Base-by-base conservation (phyloP, 1,140 invertebrate genomes). In the Luehdorfia chinensis region DNA sequence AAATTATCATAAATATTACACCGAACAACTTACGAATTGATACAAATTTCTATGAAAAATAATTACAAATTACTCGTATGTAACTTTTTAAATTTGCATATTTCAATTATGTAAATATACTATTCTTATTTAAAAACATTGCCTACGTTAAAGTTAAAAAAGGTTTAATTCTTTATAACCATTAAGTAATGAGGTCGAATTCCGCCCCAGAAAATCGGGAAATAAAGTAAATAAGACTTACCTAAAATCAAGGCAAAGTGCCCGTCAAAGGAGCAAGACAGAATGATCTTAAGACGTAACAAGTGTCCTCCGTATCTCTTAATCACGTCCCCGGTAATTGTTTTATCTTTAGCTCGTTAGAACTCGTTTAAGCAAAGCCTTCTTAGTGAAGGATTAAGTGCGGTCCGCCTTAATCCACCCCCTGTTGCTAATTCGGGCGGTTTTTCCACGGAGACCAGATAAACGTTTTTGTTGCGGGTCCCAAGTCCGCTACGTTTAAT, bases 291-390 rank as follows among this genome's bases (percentile, higher is more conserved):
- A 78, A 79, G 75, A 79, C 66, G 79, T 84, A 84, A 86, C 79
- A 86, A 86, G 83, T 84, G 79, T 84, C 77, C 69, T 69, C 73
- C 54, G 71, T 83, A 83, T 80, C 75, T 85, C 77, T 86, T 84
- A 86, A 86, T 86, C 78, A 84, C 75, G 74, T 69, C 66, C 50
- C 62, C 66, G 64, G 75, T 86, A 86, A 86, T 86, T 86, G 83
- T 86, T 86, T 86, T 86, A 86, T 86, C 83, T 83, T 75, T 73
- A 83, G 83, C 78, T 86, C 79, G 83, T 86, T 86, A 86, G 83
- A 79, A 86, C 78, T 86, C 83, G 79, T 84, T 86, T 86, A 84
- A 86, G 83, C 73, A 86, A 84, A 86, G 83, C 78, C 83, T 83
- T 83, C 83, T 86, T 86, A 86, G 76, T 74, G 79, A 80, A 81